phyloP scores from a whole-genome alignment of 2,113 vertebrate species.

The Chauna torquata region DNA sequence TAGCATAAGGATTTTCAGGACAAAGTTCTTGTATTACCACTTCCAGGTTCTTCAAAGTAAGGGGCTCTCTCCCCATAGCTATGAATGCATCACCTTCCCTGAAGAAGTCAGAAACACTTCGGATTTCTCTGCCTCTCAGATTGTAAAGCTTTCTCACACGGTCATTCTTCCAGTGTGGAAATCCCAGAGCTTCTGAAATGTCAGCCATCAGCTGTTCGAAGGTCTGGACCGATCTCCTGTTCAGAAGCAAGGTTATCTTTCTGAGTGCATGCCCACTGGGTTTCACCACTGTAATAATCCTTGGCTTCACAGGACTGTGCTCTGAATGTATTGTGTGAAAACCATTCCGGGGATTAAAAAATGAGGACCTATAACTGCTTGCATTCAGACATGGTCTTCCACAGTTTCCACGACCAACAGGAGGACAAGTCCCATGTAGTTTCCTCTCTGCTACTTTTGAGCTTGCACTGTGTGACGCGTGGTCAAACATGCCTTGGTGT shows the following conservation, averaged over 20 bases:
- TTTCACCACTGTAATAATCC: slow-evolving; percentile 89
- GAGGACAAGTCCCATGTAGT: slow-evolving; percentile 70
- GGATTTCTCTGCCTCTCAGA: slow-evolving; percentile 82
- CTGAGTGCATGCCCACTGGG: slow-evolving; percentile 77
- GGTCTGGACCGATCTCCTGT: slow-evolving; percentile 88
- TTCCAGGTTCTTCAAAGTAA: slow-evolving; percentile 84
- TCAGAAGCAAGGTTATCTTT: slow-evolving; percentile 90
- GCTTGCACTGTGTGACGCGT: slow-evolving; percentile 46
- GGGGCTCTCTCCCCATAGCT: slow-evolving; percentile 85
- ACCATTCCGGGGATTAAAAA: slow-evolving; percentile 52
- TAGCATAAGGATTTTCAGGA: slow-evolving; percentile 79
- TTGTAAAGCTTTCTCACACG: slow-evolving; percentile 90
- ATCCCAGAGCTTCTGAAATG: slow-evolving; percentile 92
- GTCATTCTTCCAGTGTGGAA: slow-evolving; percentile 90
- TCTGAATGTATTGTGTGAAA: slow-evolving; percentile 83
- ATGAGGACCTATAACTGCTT: neutral
- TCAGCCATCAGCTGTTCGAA: slow-evolving; percentile 91
- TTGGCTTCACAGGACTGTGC: slow-evolving; percentile 85
- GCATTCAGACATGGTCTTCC: slow-evolving; percentile 63
- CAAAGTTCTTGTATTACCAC: slow-evolving; percentile 88
- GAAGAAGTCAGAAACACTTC: slow-evolving; percentile 90
- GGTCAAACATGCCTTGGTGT: slow-evolving; percentile 51
- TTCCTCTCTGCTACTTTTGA: slow-evolving; percentile 71
- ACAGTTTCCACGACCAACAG: slow-evolving; percentile 38
- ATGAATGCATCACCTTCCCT: slow-evolving; percentile 88